phyloP scores from a whole-genome alignment of 2,797 vertebrate genomes.

The Scomberomorus guttatus region DNA sequence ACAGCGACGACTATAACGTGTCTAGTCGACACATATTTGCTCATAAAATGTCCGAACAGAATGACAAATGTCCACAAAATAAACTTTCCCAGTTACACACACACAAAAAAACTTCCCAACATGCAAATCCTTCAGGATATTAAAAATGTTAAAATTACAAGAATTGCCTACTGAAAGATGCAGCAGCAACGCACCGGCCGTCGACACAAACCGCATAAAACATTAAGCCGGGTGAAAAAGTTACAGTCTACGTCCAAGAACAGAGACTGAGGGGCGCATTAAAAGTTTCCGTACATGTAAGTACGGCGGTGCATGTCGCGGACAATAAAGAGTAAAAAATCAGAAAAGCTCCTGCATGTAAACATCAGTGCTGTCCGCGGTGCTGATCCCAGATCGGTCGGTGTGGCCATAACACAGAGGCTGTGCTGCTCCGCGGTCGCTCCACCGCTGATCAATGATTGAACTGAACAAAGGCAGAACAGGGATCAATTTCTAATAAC shows the following conservation, averaged over 20 bases:
- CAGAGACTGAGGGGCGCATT: conserved; percentile 70
- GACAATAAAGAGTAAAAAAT: conserved; percentile 32
- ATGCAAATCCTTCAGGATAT: conserved; percentile 15
- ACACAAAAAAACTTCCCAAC: conserved; percentile 56
- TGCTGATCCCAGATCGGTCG: conserved; percentile 83
- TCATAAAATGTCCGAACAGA: conserved; percentile 34
- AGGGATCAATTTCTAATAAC: conserved; percentile 96
- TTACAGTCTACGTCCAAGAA: conserved; percentile 77
- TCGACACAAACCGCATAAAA: conserved; percentile 75
- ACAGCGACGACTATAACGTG: background rate
- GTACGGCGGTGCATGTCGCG: conserved; percentile 34
- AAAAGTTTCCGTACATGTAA: conserved; percentile 84
- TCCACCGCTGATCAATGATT: conserved; percentile 92
- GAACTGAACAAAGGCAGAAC: conserved; percentile 98
- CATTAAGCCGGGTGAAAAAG: conserved; percentile 79
- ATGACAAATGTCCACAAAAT: conserved; percentile 34
- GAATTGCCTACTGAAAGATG: conserved; percentile 60
- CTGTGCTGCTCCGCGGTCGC: conserved; percentile 84
- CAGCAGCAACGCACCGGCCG: conserved; percentile 61
- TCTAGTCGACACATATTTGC: conserved; percentile 3
- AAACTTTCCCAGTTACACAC: conserved; percentile 53
- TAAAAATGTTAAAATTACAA: conserved; percentile 11
- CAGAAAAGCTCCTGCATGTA: conserved; percentile 28
- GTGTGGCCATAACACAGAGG: conserved; percentile 69
- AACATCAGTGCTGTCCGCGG: conserved; percentile 80